These are phyloP conservation scores for Falcaria lacertinaria DNA, from an alignment of 2,888 invertebrate species.

Conservation along the genomic window DNA sequence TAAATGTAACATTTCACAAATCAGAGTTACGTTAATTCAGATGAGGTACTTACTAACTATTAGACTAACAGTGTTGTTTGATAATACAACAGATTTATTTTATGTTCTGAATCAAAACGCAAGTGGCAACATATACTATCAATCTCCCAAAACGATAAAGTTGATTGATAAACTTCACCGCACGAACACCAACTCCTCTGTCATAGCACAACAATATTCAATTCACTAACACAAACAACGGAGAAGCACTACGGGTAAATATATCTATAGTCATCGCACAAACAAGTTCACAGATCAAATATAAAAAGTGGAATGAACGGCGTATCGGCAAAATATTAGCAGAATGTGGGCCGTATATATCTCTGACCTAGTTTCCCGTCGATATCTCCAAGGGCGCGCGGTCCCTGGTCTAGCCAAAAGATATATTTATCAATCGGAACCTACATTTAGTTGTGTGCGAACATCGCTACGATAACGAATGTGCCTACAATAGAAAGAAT, in stretches of 20 bases:
- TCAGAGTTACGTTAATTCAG: too few species aligned
- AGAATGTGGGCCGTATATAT: constrained; percentile 26
- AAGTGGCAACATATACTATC: constrained; percentile 6
- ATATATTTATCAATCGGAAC: constrained; percentile 1
- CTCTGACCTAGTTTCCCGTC: constrained; percentile 46
- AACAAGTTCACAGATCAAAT: constrained; percentile 23
- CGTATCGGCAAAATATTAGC: constrained; percentile 30
- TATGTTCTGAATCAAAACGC: constrained; percentile 8
- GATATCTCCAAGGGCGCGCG: constrained; percentile 46
- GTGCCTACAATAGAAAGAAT: neutral
- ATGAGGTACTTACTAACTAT: too few species aligned
- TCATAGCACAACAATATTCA: neutral
- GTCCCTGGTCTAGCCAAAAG: constrained; percentile 19
- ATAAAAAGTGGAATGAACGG: constrained; percentile 31
- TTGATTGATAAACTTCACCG: neutral
- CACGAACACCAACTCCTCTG: neutral
- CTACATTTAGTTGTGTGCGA: neutral
- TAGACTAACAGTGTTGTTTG: too few species aligned
- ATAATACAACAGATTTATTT: too few species aligned
- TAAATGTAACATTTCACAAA: too few species aligned
- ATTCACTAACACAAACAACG: constrained; percentile 1
- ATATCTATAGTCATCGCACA: constrained; percentile 6
- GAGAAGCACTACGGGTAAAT: neutral
- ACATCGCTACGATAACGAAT: neutral
- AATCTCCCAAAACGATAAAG: neutral